A percentile compares a stretch with the other conserved stretches of the same genome.
phyloP scores from a whole-genome alignment of 2,888 invertebrate species.

The Lycaena phlaeas region DNA sequence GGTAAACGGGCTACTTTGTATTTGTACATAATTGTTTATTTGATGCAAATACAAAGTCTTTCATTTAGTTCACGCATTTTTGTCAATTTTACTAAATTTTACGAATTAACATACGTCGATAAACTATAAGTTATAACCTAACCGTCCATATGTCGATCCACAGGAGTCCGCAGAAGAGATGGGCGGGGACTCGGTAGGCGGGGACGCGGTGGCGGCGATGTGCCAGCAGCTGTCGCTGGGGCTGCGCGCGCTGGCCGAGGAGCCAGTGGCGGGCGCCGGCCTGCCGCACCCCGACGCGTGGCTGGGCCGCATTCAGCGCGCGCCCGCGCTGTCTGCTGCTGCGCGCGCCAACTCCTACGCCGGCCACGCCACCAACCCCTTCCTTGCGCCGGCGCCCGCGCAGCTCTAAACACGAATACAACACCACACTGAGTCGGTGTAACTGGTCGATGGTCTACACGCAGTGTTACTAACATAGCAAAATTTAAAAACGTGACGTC shows the following conservation, averaged over 20 bases:
- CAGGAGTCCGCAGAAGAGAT: too few species aligned
- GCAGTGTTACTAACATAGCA: not conserved
- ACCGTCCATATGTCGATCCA: too few species aligned
- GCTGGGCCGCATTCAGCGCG: slow-evolving; percentile 81
- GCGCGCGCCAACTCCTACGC: slow-evolving; percentile 42
- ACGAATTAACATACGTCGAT: too few species aligned
- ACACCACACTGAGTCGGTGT: too few species aligned
- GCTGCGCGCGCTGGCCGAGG: slow-evolving; percentile 80
- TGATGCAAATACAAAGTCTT: too few species aligned
- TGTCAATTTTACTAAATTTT: too few species aligned
- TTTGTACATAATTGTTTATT: too few species aligned
- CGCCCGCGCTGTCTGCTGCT: slow-evolving; percentile 60
- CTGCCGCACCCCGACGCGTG: slow-evolving; percentile 88
- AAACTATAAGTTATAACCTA: too few species aligned
- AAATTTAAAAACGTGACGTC: not conserved
- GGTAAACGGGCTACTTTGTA: too few species aligned
- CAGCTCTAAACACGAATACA: slow-evolving; percentile 20
- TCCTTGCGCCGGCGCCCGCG: slow-evolving; percentile 28
- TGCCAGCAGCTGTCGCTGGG: slow-evolving; percentile 85
- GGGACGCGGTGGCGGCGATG: slow-evolving; percentile 80
- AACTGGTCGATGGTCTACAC: not conserved
- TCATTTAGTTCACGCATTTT: too few species aligned
- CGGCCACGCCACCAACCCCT: slow-evolving; percentile 38
- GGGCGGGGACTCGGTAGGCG: too few species aligned
- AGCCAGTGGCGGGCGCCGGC: slow-evolving; percentile 34